A percentile compares a stretch with the other conserved stretches of the same genome.
Conservation (phyloP, 1,140 invertebrate genomes). For the Tyrophagus putrescentiae region DNA sequence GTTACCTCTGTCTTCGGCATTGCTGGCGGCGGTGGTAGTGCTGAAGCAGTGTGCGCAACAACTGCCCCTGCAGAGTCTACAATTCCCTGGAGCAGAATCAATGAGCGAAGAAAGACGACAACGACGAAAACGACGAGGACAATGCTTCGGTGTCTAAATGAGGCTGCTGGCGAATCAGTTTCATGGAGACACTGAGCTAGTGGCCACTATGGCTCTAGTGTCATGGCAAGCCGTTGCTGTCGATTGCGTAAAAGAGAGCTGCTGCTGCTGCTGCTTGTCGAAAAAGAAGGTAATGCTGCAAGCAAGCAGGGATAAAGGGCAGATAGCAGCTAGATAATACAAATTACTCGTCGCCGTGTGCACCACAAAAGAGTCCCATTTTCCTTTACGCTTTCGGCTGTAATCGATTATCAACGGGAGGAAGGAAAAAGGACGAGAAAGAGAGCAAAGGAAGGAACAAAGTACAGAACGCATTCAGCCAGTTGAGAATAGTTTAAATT, state of each 20-base stretch:
- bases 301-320: not conserved
- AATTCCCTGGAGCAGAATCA: conserved; percentile 13
- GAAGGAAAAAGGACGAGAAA: not conserved
- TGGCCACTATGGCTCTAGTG: too few species aligned
- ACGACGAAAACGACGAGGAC: conserved; percentile 2
- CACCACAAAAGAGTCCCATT: not conserved
- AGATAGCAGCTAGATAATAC: not conserved
- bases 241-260: not conserved
- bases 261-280: conserved; percentile 2
- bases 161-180: not conserved
- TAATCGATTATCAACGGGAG: conserved; percentile 12
- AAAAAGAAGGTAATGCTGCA: conserved; percentile 3
- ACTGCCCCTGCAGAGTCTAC: conserved; percentile 3
- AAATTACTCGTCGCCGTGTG: conserved; percentile 6
- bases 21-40: not conserved
- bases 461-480: too few species aligned
- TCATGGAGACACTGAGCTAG: conserved; percentile 4
- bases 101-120: not conserved
- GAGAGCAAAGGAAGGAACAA: not conserved
- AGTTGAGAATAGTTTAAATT: conserved; percentile 9
- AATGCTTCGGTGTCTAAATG: too few species aligned
- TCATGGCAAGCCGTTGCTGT: too few species aligned
- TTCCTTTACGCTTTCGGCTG: not conserved
- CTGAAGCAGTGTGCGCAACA: not conserved
- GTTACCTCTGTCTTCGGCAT: conserved; percentile 1